A percentile compares a stretch with the other conserved stretches of the same genome.
Conservation (phyloP, 2,797 vertebrate species). For the Nothura maculosa region DNA sequence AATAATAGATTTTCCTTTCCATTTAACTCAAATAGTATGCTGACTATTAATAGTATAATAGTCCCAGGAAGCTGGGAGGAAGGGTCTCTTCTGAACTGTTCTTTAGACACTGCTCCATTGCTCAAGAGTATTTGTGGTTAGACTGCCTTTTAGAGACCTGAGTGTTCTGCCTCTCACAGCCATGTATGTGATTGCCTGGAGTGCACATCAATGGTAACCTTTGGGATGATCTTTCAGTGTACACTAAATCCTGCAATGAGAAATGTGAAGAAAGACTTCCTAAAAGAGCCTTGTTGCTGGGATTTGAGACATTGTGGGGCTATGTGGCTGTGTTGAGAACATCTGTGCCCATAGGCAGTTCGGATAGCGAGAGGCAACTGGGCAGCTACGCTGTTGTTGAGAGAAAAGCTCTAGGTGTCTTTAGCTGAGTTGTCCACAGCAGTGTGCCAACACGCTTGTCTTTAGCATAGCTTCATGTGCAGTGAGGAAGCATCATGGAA, state of each 20-base stretch:
- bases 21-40: neutral
- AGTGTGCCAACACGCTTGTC: neutral
- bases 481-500: too few relatives aligned
- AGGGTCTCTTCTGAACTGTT: neutral
- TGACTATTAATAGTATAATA: neutral
- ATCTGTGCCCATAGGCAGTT: neutral
- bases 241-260: neutral
- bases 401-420: neutral
- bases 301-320: neutral
- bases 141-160: neutral
- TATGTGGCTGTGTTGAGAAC: neutral
- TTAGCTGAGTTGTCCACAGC: neutral
- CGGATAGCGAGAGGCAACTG: fast-evolving
- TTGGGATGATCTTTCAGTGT: neutral
- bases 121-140: neutral
- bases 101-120: neutral
- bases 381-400: fast-evolving
- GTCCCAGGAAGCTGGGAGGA: neutral
- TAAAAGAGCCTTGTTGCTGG: neutral
- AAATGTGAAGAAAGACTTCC: neutral
- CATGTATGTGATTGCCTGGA: fast-evolving
- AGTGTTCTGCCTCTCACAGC: neutral
- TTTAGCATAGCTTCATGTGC: neutral
- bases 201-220: neutral
- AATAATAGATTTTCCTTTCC: neutral